Evolutionary conservation across 2,888 invertebrate species (phyloP).

Genomic region (Oscheius sp.): DNA sequence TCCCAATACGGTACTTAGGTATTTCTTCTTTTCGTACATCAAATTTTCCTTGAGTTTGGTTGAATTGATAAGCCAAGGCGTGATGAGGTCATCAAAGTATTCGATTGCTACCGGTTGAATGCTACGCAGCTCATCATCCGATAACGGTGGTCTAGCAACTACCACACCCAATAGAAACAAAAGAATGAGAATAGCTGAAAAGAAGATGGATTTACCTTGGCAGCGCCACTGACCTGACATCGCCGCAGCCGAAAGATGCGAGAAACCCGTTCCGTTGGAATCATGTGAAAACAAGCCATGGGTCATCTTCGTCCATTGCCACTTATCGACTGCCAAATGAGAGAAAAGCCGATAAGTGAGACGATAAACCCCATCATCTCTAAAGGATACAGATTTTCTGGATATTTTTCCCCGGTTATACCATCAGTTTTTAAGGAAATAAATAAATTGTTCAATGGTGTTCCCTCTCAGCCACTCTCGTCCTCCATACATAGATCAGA

Average conservation of each 20-base stretch:
- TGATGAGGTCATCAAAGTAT: constrained; percentile 31
- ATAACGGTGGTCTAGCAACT: constrained; percentile 28
- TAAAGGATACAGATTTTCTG: too few relatives aligned
- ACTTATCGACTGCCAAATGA: constrained; percentile 23
- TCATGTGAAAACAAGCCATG: constrained; percentile 36
- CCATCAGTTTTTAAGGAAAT: too few relatives aligned
- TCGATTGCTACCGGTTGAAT: constrained; percentile 31
- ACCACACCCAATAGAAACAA: neutral
- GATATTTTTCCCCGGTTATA: too few relatives aligned
- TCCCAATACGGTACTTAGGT: constrained; percentile 32
- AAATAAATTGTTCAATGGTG: too few relatives aligned
- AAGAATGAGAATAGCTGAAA: constrained; percentile 18
- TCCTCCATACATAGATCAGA: too few relatives aligned
- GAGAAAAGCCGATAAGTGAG: neutral
- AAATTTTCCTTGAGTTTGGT: constrained; percentile 37
- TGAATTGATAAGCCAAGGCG: constrained; percentile 26
- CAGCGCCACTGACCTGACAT: constrained; percentile 35
- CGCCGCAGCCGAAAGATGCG: constrained; percentile 29
- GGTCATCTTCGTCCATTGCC: constrained; percentile 18
- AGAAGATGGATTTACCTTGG: constrained; percentile 9
- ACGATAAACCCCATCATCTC: too few relatives aligned
- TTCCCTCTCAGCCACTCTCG: too few relatives aligned
- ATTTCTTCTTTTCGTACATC: constrained; percentile 38
- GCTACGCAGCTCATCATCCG: constrained; percentile 34
- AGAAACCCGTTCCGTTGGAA: constrained; percentile 34